Base-by-base conservation (phyloP, 2,888 invertebrate species). In the Habrosyne pyritoides region DNA sequence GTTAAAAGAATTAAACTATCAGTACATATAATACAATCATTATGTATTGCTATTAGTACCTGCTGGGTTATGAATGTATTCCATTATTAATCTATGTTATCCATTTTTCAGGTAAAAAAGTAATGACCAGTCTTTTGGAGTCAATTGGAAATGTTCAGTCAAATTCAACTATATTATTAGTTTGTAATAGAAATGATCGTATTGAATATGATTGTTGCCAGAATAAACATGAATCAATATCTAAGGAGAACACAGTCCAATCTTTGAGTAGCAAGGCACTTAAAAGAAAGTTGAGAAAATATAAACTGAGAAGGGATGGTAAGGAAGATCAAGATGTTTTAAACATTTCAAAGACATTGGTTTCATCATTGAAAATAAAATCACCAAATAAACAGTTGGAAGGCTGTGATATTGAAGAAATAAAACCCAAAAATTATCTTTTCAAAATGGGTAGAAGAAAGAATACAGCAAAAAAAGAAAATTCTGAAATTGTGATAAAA, bases 321-420 rank as follows among this genome's bases (percentile, higher is more conserved):
- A 69, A 73, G 62, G 91, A 91, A 67, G 91, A 92, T 66, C 83
- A 77, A 59, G 91, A 91, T 67, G 79, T 91, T 53, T 64, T 91
- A 79, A 84, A 91, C 81, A 85, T 91, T 1, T 89, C 91, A 6
- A 72, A 79, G 55, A 79, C 71, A 50, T 79, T 91, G 53, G 63
- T 82, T 36, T 69, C 73, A n/a, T 73, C 80, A 47, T 66, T 91
- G 28, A 77, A 61, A 61, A 86, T 90, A n/a, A 86, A 81, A 60
- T 86, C 87, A 28, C 86, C 86, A 10, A 79, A 66, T 52, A 77
- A 68, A 57, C 55, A 57, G 55, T 68, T 71, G 21, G 61, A 64
- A 22, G 49, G 52, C 33, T 55, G 51, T 56, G 70, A 78, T 8
- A 56, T 60, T 59, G 73, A 79, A 57, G 66, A 76, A 33, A 36